These are phyloP conservation scores for Ectropis grisescens DNA, from an alignment of 1,140 invertebrate species.

Conservation along the genomic window DNA sequence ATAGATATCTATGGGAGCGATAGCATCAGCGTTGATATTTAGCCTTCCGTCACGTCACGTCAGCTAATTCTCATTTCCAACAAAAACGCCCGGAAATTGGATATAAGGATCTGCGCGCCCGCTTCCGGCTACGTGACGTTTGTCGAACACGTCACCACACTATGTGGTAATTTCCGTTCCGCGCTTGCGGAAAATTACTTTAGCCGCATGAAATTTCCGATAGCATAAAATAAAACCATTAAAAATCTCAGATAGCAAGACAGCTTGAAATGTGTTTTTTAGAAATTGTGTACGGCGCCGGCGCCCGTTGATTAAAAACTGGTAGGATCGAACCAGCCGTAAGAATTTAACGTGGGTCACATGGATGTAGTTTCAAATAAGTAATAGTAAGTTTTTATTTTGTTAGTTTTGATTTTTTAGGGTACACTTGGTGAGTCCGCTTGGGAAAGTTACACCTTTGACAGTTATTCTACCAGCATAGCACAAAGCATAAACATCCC, in stretches of 20 bases:
- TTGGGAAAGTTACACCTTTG: too few relatives aligned
- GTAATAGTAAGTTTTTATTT: too few relatives aligned
- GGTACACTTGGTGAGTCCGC: too few relatives aligned
- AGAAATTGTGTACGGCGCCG: too few relatives aligned
- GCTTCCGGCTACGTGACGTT: constrained; percentile 67
- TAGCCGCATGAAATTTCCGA: constrained; percentile 65
- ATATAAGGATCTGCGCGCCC: constrained; percentile 66
- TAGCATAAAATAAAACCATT: constrained; percentile 37
- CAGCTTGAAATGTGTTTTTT: not conserved
- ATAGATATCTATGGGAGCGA: too few relatives aligned
- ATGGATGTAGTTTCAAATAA: too few relatives aligned
- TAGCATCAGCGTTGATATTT: constrained; percentile 41
- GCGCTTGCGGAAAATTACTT: constrained; percentile 66
- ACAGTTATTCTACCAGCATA: too few relatives aligned
- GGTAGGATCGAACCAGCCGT: too few relatives aligned
- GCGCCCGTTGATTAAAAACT: too few relatives aligned
- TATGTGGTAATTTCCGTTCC: constrained; percentile 68
- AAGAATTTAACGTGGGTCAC: too few relatives aligned
- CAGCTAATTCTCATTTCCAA: constrained; percentile 65
- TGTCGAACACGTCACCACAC: constrained; percentile 68
- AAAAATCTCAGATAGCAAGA: constrained; percentile 22
- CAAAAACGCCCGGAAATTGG: constrained; percentile 68
- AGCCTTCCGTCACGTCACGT: constrained; percentile 56
- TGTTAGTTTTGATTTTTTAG: too few relatives aligned
- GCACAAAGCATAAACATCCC: too few relatives aligned